Evolutionary conservation across 2,113 vertebrate genomes (phyloP).

Genomic region (Dipodomys stephensi): DNA sequence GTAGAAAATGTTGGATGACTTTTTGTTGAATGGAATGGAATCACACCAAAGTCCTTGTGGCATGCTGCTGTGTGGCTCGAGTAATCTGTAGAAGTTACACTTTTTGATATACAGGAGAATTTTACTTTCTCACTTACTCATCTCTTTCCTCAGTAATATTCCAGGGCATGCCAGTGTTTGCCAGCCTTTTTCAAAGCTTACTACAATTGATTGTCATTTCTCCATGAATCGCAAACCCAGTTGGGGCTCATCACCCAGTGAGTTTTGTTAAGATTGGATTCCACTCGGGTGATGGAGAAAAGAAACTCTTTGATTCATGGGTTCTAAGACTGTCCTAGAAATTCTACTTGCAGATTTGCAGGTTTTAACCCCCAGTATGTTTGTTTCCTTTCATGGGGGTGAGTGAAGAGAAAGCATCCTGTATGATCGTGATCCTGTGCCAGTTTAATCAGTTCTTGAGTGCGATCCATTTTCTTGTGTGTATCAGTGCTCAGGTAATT

Average conservation of each 20-base stretch:
- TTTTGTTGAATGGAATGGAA: conserved; percentile 66
- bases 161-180: background rate
- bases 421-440: background rate
- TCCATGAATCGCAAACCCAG: background rate
- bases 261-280: background rate
- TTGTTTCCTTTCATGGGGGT: background rate
- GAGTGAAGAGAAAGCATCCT: too few relatives aligned
- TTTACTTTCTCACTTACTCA: conserved; percentile 16
- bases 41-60: conserved; percentile 62
- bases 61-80: background rate
- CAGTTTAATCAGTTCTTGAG: background rate
- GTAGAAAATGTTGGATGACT: conserved; percentile 63
- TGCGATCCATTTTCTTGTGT: background rate
- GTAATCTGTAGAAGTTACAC: conserved; percentile 48
- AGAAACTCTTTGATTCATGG: background rate
- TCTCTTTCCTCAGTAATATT: conserved; percentile 4
- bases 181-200: background rate
- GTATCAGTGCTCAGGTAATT: background rate
- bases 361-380: background rate
- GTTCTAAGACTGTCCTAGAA: background rate
- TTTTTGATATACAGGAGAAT: conserved; percentile 59
- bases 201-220: background rate
- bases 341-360: background rate
- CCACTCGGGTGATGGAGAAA: background rate
- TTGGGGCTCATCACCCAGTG: background rate